Percentiles rank a stretch among this genome's conserved stretches.
Conservation (phyloP, 2,113 vertebrate species). For the Zingel zingel region DNA sequence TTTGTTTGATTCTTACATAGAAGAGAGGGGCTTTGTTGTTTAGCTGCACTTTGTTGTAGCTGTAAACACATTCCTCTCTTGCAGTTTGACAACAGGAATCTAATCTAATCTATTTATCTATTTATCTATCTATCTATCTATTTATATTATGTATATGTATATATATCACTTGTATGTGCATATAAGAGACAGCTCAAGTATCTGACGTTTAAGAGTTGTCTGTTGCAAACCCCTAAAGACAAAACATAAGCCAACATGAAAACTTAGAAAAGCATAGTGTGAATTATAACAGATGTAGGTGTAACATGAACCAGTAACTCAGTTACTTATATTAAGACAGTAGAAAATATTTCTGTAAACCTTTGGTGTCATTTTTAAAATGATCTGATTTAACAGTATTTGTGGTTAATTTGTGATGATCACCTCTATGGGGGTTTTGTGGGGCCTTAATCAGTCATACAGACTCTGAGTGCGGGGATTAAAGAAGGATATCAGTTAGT, state of each 20-base stretch:
- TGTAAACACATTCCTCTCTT: background rate
- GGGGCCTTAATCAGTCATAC: background rate
- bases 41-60: background rate
- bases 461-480: constrained; percentile 10
- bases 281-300: background rate
- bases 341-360: background rate
- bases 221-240: background rate
- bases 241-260: background rate
- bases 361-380: background rate
- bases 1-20: background rate
- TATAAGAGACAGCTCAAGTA: background rate
- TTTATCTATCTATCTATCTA: too few species aligned
- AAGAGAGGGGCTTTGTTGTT: background rate
- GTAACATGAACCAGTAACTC: background rate
- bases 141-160: too few species aligned
- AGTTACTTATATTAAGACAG: background rate
- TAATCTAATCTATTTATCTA: too few species aligned
- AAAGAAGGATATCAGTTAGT: constrained; percentile 26
- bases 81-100: background rate
- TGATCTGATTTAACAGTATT: background rate
- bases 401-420: background rate
- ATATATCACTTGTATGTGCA: background rate
- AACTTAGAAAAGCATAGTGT: background rate
- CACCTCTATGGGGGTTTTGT: background rate
- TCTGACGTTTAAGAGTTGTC: background rate